Evolutionary conservation across 2,888 invertebrate genomes (phyloP).

Genomic region (Hydropsyche betteni): DNA sequence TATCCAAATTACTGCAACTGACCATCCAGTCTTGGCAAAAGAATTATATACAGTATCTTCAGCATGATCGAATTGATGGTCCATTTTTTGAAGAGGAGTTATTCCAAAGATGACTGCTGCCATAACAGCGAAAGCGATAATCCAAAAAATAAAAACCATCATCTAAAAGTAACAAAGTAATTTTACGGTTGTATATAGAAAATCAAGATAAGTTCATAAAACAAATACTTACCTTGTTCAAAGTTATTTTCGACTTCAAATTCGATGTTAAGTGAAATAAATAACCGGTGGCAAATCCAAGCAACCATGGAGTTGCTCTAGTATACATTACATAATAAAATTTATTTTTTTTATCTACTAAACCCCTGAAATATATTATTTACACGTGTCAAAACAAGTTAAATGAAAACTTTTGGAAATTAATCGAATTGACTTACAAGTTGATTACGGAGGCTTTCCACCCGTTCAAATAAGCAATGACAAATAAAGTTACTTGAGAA

Average conservation of each 20-base stretch:
- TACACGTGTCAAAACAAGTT: no score
- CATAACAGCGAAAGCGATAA: constrained; percentile 41
- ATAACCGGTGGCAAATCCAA: constrained; percentile 42
- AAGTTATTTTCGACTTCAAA: background rate
- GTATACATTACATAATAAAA: constrained; percentile 37
- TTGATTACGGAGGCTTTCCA: constrained; percentile 29
- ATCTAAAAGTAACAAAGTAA: background rate
- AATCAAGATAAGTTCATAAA: no score
- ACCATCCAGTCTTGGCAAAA: constrained; percentile 43
- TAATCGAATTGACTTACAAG: constrained; percentile 50
- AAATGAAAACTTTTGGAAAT: no score
- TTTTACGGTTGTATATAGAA: no score
- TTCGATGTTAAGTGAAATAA: constrained; percentile 23
- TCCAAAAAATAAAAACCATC: constrained; percentile 34
- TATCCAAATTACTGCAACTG: constrained; percentile 42
- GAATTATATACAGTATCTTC: constrained; percentile 43
- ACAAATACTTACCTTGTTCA: constrained; percentile 19
- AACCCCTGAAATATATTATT: background rate
- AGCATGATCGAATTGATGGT: constrained; percentile 32
- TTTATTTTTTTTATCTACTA: background rate
- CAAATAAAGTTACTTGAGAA: constrained; percentile 21
- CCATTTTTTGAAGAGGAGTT: constrained; percentile 35
- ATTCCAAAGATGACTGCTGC: constrained; percentile 41
- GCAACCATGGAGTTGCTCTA: constrained; percentile 43
- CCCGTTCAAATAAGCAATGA: constrained; percentile 29